A percentile compares a stretch with the other conserved stretches of the same genome.
phyloP scores from a whole-genome alignment of 2,797 vertebrate species.

The Cyprinella venusta region DNA sequence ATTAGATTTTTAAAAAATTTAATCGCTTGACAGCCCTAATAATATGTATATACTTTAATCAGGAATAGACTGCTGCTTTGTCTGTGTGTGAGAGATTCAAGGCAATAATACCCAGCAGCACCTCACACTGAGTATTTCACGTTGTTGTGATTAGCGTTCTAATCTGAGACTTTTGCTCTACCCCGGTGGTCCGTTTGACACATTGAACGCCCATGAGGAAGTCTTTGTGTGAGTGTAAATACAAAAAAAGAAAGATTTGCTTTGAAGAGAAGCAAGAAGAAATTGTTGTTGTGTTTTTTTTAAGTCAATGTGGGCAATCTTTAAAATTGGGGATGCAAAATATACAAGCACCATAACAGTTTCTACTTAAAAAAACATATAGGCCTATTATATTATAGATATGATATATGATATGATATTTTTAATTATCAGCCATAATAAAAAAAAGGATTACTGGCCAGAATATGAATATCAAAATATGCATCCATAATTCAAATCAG shows the following conservation, averaged over 20 bases:
- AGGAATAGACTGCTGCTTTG: conserved; percentile 67
- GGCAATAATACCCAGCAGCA: conserved; percentile 63
- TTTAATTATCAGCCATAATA: not conserved
- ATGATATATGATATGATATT: not conserved
- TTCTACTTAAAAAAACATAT: not conserved
- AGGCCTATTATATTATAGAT: too few relatives aligned
- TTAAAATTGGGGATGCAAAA: not conserved
- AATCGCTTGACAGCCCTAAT: too few relatives aligned
- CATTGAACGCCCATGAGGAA: not conserved
- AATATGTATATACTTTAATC: not conserved
- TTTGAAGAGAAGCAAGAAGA: not conserved
- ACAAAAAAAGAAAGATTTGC: not conserved
- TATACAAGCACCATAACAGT: not conserved
- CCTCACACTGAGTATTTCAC: conserved; percentile 71
- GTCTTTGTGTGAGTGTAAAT: not conserved
- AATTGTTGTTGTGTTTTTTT: not conserved
- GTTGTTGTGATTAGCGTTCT: conserved; percentile 69
- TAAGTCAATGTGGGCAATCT: not conserved
- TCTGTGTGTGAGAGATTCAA: conserved; percentile 70
- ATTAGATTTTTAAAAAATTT: too few relatives aligned
- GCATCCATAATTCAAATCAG: not conserved
- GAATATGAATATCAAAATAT: not conserved
- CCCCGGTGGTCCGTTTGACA: conserved; percentile 65
- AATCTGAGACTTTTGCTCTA: conserved; percentile 64
- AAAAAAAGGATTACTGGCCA: not conserved